These are phyloP conservation scores for Monochamus alternatus DNA, from an alignment of 2,888 invertebrate species.

Conservation along the genomic window DNA sequence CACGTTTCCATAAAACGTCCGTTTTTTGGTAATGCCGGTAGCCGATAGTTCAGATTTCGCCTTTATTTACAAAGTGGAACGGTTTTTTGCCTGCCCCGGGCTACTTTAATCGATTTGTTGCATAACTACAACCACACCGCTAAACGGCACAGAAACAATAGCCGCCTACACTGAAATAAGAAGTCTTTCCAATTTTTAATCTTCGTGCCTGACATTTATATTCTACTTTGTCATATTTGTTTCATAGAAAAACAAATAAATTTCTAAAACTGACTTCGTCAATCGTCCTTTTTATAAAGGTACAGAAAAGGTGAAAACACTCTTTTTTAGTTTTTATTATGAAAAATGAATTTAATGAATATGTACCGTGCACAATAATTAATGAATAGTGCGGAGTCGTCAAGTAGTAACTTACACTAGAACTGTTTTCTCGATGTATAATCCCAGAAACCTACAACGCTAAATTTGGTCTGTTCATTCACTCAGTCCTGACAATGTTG, in stretches of 20 bases:
- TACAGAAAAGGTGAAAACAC: no score
- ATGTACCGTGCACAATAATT: no score
- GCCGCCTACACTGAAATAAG: neutral
- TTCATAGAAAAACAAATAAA: no score
- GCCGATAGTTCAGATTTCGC: constrained; percentile 48
- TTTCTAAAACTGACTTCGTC: no score
- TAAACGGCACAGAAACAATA: constrained; percentile 42
- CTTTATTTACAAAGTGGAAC: constrained; percentile 54
- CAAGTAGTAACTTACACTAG: neutral
- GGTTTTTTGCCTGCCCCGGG: constrained; percentile 54
- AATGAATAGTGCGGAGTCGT: no score
- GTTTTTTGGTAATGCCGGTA: constrained; percentile 43
- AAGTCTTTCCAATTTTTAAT: neutral
- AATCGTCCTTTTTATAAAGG: no score
- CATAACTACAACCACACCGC: constrained; percentile 53
- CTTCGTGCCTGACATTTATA: no score
- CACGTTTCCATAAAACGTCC: constrained; percentile 2
- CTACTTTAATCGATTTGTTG: constrained; percentile 60
- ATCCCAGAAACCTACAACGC: neutral
- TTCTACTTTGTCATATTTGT: no score
- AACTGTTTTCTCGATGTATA: neutral
- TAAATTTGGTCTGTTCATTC: constrained; percentile 11
- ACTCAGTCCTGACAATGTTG: constrained; percentile 8
- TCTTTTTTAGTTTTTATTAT: no score
- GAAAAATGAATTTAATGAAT: no score